Evolutionary conservation across 1,140 invertebrate genomes (phyloP).

Genomic region (Ceratosolen fusciceps): DNA sequence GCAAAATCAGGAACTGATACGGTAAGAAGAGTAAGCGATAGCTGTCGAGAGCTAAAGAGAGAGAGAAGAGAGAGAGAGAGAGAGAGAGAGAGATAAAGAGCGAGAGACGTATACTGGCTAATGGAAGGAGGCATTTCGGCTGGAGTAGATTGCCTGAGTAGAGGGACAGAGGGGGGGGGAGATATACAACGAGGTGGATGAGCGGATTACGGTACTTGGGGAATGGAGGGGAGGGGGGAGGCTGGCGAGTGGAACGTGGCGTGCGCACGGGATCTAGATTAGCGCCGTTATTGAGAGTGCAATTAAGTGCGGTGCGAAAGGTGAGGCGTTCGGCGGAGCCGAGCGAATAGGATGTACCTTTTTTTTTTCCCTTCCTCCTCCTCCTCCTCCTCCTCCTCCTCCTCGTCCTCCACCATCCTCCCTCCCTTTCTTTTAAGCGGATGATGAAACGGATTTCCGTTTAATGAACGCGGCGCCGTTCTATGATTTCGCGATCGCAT

Average conservation of each 20-base stretch:
- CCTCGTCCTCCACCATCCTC: no score
- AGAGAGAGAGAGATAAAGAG: background rate
- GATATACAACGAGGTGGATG: background rate
- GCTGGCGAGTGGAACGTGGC: background rate
- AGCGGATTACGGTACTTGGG: conserved; percentile 38
- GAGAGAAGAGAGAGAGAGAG: background rate
- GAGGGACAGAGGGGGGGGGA: no score
- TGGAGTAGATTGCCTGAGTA: no score
- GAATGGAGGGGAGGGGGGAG: background rate
- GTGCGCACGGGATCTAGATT: conserved; percentile 41
- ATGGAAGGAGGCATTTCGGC: no score
- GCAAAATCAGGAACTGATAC: no score
- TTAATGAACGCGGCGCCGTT: background rate
- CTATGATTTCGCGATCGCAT: background rate
- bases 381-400: no score
- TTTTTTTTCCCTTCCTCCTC: no score
- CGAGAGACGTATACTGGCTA: no score
- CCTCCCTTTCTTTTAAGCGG: no score
- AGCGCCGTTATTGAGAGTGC: conserved; percentile 39
- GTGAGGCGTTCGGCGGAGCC: background rate
- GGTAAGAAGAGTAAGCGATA: no score
- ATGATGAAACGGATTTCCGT: conserved; percentile 21
- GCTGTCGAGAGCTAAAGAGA: no score
- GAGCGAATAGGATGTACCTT: background rate
- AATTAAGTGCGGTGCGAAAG: conserved; percentile 28